phyloP scores from a whole-genome alignment of 2,797 vertebrate genomes.

The Glyptemys insculpta region DNA sequence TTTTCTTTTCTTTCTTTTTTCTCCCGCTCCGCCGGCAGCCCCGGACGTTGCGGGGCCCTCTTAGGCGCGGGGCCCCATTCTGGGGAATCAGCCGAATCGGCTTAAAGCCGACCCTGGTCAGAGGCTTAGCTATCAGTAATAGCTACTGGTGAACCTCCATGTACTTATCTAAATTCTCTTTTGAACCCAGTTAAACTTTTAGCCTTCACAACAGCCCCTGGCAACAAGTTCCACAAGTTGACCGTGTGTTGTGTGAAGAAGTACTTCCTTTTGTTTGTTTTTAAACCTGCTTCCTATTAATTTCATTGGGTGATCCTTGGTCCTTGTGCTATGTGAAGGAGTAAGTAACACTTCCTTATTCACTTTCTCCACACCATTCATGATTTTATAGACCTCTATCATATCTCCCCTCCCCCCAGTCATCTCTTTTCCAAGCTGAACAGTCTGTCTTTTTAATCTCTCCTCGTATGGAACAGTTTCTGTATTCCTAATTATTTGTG shows the following conservation, averaged over 20 bases:
- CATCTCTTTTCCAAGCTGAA: neutral
- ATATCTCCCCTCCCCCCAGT: accelerated
- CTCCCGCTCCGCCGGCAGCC: no score
- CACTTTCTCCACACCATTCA: neutral
- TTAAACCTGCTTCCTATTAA: neutral
- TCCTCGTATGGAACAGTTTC: neutral
- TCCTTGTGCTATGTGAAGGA: neutral
- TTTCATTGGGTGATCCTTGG: neutral
- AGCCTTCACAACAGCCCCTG: neutral
- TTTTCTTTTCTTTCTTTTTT: no score
- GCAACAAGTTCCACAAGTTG: neutral
- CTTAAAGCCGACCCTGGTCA: neutral
- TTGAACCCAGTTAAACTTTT: neutral
- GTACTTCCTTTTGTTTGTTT: neutral
- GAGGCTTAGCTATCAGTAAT: neutral
- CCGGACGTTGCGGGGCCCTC: no score
- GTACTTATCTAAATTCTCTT: neutral
- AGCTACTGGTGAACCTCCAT: neutral
- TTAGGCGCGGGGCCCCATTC: no score
- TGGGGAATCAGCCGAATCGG: no score
- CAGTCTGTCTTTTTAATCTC: neutral
- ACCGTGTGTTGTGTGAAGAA: neutral
- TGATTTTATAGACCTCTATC: neutral
- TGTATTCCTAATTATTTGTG: neutral
- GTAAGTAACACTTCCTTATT: neutral